Evolutionary conservation across 1,140 invertebrate genomes (phyloP), one percentile per base, ranked within the genome.

Genomic region (Penaeus indicus): DNA sequence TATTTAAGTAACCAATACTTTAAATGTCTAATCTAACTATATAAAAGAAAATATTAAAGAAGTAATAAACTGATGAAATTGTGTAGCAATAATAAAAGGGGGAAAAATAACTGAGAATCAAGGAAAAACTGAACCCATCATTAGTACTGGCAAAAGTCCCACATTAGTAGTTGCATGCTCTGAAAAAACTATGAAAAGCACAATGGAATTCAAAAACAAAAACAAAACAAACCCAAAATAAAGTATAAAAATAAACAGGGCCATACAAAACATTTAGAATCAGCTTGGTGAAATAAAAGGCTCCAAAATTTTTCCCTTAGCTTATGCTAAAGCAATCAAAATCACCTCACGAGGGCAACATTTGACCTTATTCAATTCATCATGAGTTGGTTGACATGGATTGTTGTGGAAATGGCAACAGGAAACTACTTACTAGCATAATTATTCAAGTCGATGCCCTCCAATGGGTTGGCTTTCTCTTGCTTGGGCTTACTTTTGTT

Each of bases 371-470:
- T 32, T 75, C 82, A 87, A 87, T 75, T 88, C 78, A 82, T 87
- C 60, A 88, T 78, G 87, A 88, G 82, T 84, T 88, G 81, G 69
- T 60, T 63, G 72, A 88, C 72, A 90, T 80, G 84, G 81, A 90
- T 86, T 85, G 77, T 72, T 90, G 85, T 90, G 85, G 80, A 90
- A 84, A 90, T 77, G 84, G 81, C 84, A 90, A 87, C 84, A 85
- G 80, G 90, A 82, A 79, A 81, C 80, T 72, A 93, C 93, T 93
- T 92, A 94, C 94, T 93, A 86, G 94, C 94, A 93, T 93, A 93
- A 91, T 94, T 94, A 91, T 94, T 94, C 81, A 94, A 92, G 91
- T 94, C 94, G 90, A 94, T 94, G 81, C 94, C 93, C 61, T 94
- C 94, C 81, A 94, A 91, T 79, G 93, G 92, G 92, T 94, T 93